Evolutionary conservation across 1,140 invertebrate species (phyloP).

Genomic region (Euura saliciscinereae): DNA sequence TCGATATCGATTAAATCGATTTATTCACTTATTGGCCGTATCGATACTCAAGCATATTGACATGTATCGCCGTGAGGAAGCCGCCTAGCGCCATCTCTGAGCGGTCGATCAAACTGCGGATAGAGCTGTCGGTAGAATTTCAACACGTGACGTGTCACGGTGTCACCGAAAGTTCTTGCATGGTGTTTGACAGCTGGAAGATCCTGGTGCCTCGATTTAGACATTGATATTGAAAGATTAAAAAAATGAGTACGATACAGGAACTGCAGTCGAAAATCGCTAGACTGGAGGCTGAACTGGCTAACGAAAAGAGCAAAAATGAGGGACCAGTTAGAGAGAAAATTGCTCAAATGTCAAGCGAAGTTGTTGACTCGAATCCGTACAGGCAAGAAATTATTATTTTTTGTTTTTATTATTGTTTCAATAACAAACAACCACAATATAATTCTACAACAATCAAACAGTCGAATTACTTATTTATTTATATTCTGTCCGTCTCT

Average conservation of each 20-base stretch:
- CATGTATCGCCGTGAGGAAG: no score
- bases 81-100: no score
- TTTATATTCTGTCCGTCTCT: conserved; percentile 14
- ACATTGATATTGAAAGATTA: background rate
- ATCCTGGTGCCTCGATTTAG: background rate
- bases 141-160: conserved; percentile 1
- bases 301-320: conserved; percentile 50
- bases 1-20: no score
- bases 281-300: conserved; percentile 65
- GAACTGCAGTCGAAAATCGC: conserved; percentile 55
- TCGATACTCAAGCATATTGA: no score
- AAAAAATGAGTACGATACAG: conserved; percentile 36
- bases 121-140: background rate
- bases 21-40: no score
- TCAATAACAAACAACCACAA: background rate
- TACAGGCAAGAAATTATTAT: conserved; percentile 76
- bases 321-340: conserved; percentile 50
- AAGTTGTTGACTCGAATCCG: conserved; percentile 99
- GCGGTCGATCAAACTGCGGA: no score
- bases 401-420: background rate
- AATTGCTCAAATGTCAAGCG: conserved; percentile 72
- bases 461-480: background rate
- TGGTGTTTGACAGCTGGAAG: background rate
- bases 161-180: no score
- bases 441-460: background rate